phyloP scores from a whole-genome alignment of 2,888 invertebrate species.

The Caenorhabditis sulstoni region DNA sequence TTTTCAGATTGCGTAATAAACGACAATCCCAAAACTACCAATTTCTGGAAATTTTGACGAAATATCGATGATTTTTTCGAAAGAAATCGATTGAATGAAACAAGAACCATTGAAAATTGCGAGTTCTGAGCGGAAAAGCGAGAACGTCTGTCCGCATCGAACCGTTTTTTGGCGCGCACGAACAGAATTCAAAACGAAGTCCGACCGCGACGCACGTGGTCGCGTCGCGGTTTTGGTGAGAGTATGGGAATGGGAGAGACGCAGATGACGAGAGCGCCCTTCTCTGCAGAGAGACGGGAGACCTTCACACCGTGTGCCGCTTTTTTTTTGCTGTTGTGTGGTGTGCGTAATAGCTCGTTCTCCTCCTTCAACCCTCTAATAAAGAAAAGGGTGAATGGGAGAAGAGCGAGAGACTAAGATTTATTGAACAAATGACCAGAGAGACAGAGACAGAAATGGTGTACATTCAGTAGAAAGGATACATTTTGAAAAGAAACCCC shows the following conservation, averaged over 20 bases:
- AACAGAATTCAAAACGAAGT: conserved; percentile 24
- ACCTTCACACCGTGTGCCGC: neutral
- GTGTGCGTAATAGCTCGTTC: too few relatives aligned
- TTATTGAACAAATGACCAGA: neutral
- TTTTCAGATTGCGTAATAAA: too few relatives aligned
- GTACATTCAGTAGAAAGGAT: too few relatives aligned
- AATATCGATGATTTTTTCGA: conserved; percentile 1
- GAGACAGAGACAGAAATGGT: neutral
- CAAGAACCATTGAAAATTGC: neutral
- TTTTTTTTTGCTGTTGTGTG: neutral
- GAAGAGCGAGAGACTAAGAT: too few relatives aligned
- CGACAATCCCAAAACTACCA: neutral
- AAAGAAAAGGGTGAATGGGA: too few relatives aligned
- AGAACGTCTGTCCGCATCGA: too few relatives aligned
- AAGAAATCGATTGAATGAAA: neutral
- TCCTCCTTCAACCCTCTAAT: too few relatives aligned
- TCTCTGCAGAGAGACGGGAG: neutral
- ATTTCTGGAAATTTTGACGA: conserved; percentile 7
- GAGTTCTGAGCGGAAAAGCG: neutral
- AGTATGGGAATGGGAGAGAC: conserved; percentile 1
- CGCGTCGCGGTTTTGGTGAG: conserved; percentile 27
- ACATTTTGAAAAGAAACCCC: too few relatives aligned
- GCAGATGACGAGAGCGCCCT: neutral
- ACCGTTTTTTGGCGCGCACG: conserved; percentile 6
- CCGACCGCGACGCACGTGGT: conserved; percentile 33